Conservation (phyloP, 1,140 invertebrate species). For the Pristionchus pacificus region DNA sequence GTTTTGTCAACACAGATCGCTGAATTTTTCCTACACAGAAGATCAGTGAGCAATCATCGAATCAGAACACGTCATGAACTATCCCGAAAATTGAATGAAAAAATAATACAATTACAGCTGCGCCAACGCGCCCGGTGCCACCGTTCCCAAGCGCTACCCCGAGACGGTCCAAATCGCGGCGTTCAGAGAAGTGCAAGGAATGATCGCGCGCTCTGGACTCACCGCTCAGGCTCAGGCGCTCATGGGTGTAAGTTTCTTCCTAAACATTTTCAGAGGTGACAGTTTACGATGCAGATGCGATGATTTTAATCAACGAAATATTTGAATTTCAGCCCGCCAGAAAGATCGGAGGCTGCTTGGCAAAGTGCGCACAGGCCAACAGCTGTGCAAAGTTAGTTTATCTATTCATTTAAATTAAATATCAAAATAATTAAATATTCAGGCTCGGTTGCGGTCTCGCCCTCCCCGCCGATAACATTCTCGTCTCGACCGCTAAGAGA, state of each 20-base stretch:
- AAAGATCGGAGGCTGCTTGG: constrained; percentile 20
- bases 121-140: constrained; percentile 22
- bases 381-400: not conserved
- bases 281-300: too few species aligned
- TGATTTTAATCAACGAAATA: not conserved
- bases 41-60: too few species aligned
- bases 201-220: constrained; percentile 23
- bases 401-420: not conserved
- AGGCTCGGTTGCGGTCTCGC: constrained; percentile 28
- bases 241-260: not conserved
- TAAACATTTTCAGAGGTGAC: not conserved
- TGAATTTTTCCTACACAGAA: too few species aligned
- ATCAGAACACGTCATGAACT: too few species aligned
- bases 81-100: too few species aligned
- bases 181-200: constrained; percentile 31
- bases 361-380: constrained; percentile 31
- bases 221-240: not conserved
- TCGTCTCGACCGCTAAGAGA: constrained; percentile 31
- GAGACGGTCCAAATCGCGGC: constrained; percentile 36
- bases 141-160: constrained; percentile 34
- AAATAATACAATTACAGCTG: too few species aligned
- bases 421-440: not conserved
- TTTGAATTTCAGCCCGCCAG: constrained; percentile 27
- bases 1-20: too few species aligned
- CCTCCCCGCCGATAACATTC: constrained; percentile 32